Percentiles rank a stretch among this genome's conserved stretches.
phyloP scores from a whole-genome alignment of 2,888 invertebrate species.

The Melinopterus prodromus region DNA sequence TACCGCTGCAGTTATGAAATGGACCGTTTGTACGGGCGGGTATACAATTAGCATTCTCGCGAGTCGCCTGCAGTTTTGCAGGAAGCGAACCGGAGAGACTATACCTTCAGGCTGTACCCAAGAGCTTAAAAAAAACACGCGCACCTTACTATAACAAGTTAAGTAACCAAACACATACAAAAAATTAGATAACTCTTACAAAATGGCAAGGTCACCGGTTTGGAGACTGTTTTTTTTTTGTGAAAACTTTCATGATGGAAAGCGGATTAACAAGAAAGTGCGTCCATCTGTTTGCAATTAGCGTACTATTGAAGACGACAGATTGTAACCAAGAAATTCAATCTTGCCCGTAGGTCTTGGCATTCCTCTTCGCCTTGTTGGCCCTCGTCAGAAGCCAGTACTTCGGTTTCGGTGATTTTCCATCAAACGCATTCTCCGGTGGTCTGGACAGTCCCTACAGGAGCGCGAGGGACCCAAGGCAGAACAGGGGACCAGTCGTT shows the following conservation, averaged over 20 bases:
- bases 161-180: not conserved
- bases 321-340: not conserved
- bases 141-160: not conserved
- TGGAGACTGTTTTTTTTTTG: too few species aligned
- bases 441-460: slow-evolving; percentile 61
- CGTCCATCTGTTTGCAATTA: not conserved
- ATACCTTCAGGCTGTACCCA: not conserved
- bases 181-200: not conserved
- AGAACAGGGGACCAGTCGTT: slow-evolving; percentile 79
- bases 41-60: not conserved
- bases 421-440: slow-evolving; percentile 61
- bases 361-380: slow-evolving; percentile 48
- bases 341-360: slow-evolving; percentile 30
- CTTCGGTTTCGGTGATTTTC: slow-evolving; percentile 57
- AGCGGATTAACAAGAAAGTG: not conserved
- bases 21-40: not conserved
- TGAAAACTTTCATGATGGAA: not conserved
- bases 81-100: not conserved
- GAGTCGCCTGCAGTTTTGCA: not conserved
- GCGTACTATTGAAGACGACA: not conserved
- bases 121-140: not conserved
- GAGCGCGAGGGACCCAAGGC: slow-evolving; percentile 66
- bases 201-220: not conserved
- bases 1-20: not conserved
- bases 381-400: slow-evolving; percentile 56